Base-by-base conservation (phyloP, 2,888 invertebrate species). In the Acanthopleura granulata region DNA sequence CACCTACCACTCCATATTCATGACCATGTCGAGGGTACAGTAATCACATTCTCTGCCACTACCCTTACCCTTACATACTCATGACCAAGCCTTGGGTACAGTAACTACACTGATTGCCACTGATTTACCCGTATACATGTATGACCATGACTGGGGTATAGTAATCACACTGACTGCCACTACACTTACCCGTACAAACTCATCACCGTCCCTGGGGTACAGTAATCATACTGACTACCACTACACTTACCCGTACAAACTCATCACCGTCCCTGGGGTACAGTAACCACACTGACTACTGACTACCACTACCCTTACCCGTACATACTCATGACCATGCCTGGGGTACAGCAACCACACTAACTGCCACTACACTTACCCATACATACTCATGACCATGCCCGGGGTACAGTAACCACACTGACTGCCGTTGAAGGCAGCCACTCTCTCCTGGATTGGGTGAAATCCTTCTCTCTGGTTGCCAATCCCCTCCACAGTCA, bases 371-470 rank as follows among this genome's bases (percentile, higher is more conserved):
- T 40, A 40, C 49, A 71, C 71, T 71, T 25, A 71, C 71, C 71
- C 71, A 30, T 97, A 98, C 96, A 98, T 97, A 0, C 97, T 97
- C 98, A 98, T 98, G 0, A 98, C 96, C 79, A 98, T 96, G 49
- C 98, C 98, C 0, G 97, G 97, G 0, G 97, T 97, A 85, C 97
- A 97, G 89, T 66, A 94, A 0, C 94, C 94, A 84, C 94, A 94
- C 85, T 94, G 94, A 0, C 94, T 94, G 0, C 94, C 94, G 86
- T 94, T 93, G 84, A 93, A 93, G 72, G 92, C 92, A 1, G 94
- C 93, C 72, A 94, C 88, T 11, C 93, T 91, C 69, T 90, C 91
- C 87, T 94, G 94, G 72, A 95, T 93, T 22, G 93, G 92, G 83
- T 95, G 94, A 86, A 94, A 95, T 6, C 94, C 94, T 0, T 89